Evolutionary conservation across 1,140 invertebrate species (phyloP).

Genomic region (Rhizoglyphus robini): DNA sequence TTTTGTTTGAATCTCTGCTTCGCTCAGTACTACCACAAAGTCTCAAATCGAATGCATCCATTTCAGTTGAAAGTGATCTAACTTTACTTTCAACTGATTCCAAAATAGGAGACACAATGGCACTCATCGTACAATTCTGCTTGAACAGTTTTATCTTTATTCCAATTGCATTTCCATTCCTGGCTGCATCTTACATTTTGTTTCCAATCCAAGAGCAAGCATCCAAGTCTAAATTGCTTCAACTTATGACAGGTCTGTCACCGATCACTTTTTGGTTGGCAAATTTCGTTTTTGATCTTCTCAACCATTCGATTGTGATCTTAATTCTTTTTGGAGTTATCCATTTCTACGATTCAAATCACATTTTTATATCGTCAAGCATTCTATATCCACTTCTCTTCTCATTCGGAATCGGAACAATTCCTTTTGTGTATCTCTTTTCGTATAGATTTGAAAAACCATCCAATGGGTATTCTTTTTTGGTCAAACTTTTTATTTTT

Average conservation of each 20-base stretch:
- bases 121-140: neutral
- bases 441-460: conserved; percentile 20
- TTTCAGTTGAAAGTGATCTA: neutral
- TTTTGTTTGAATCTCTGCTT: conserved; percentile 12
- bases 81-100: neutral
- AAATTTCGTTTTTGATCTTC: conserved; percentile 25
- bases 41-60: neutral
- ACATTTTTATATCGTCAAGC: neutral
- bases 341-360: neutral
- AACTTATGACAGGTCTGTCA: conserved; percentile 25
- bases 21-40: neutral
- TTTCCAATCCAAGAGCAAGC: conserved; percentile 25
- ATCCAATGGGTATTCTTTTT: conserved; percentile 21
- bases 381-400: conserved; percentile 21
- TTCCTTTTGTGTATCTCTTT: conserved; percentile 25
- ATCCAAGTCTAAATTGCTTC: conserved; percentile 26
- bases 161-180: conserved; percentile 24
- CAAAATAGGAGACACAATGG: neutral
- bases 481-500: conserved; percentile 19
- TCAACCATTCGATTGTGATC: neutral
- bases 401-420: conserved; percentile 23
- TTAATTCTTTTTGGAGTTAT: conserved; percentile 2
- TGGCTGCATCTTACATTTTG: conserved; percentile 24
- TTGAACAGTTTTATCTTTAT: conserved; percentile 17
- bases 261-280: conserved; percentile 21